Evolutionary conservation across 2,113 vertebrate genomes (phyloP).

Genomic region (Chaetorhynchus papuensis): DNA sequence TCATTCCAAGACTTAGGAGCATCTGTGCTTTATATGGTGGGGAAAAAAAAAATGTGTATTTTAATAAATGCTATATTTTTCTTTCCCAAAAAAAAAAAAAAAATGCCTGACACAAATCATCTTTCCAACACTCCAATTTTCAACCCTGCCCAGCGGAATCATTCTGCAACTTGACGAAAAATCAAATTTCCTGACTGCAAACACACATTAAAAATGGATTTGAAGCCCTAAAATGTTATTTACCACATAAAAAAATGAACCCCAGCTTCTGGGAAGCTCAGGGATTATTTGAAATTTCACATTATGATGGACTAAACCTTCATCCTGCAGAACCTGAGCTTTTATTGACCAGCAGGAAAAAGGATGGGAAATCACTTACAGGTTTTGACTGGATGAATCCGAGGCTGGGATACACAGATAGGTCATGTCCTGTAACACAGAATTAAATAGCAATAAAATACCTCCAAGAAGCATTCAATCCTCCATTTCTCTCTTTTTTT

Average conservation of each 20-base stretch:
- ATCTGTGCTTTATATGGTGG: background rate
- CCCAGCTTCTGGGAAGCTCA: background rate
- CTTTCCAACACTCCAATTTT: background rate
- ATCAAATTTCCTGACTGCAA: background rate
- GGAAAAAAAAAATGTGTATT: background rate
- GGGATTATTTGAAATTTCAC: background rate
- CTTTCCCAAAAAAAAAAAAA: background rate
- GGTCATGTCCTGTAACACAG: constrained; percentile 77
- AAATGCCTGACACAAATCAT: background rate
- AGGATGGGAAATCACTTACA: constrained; percentile 72
- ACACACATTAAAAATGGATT: background rate
- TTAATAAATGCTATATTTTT: background rate
- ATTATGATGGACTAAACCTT: background rate
- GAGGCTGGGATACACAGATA: constrained; percentile 86
- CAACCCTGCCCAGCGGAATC: background rate
- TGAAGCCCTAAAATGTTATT: background rate
- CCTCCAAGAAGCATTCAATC: background rate
- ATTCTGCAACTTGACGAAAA: background rate
- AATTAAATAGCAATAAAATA: background rate
- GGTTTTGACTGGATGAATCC: constrained; percentile 82
- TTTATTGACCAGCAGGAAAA: background rate
- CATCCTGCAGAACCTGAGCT: background rate
- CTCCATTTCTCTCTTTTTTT: background rate
- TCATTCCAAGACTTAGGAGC: background rate
- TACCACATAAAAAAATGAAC: background rate